phyloP scores from a whole-genome alignment of 2,888 invertebrate genomes.

The Trimorus sp. region DNA sequence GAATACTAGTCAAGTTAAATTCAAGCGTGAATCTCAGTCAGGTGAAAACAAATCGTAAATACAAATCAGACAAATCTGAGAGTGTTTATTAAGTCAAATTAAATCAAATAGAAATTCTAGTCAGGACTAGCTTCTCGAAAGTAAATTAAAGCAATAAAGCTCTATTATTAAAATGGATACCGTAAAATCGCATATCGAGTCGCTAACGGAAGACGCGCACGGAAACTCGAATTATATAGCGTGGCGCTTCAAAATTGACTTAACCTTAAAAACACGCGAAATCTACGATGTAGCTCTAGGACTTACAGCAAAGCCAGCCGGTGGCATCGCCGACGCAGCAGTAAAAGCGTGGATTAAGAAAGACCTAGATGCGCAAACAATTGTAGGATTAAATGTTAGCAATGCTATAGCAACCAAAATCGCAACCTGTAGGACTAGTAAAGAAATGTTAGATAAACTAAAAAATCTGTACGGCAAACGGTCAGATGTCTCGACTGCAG shows the following conservation, averaged over 20 bases:
- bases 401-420: constrained; percentile 63
- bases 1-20: too few relatives aligned
- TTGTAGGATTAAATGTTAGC: constrained; percentile 67
- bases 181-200: constrained; percentile 66
- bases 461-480: constrained; percentile 57
- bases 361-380: constrained; percentile 64
- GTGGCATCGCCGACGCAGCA: background rate
- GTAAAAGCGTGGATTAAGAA: constrained; percentile 57
- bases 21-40: too few relatives aligned
- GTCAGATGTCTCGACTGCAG: background rate
- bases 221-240: constrained; percentile 58
- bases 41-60: too few relatives aligned
- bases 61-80: too few relatives aligned
- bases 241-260: constrained; percentile 65
- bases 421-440: constrained; percentile 56
- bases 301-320: constrained; percentile 1
- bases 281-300: constrained; percentile 36
- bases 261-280: constrained; percentile 59
- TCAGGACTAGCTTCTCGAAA: background rate
- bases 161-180: constrained; percentile 62
- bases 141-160: background rate
- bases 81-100: too few relatives aligned
- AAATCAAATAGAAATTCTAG: too few relatives aligned
- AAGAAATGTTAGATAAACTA: constrained; percentile 60
- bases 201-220: constrained; percentile 59